Evolutionary conservation across 2,113 vertebrate genomes (phyloP).

Genomic region (Edolisoma coerulescens): DNA sequence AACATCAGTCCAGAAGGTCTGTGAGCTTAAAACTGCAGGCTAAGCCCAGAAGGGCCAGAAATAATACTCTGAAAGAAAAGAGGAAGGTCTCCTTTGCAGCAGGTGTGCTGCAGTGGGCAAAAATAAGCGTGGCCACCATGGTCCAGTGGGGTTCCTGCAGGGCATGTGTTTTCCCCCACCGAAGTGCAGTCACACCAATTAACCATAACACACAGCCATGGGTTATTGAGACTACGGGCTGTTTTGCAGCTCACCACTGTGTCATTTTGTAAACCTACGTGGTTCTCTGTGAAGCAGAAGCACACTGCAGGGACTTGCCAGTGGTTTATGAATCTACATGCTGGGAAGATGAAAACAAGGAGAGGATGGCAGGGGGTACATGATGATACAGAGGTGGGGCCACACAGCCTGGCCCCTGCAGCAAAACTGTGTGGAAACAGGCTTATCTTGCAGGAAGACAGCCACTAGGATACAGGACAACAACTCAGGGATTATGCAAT

Average conservation of each 20-base stretch:
- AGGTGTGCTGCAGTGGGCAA: neutral
- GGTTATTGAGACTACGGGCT: neutral
- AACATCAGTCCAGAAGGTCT: neutral
- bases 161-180: rapidly evolving
- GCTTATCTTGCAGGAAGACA: neutral
- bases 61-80: neutral
- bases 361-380: neutral
- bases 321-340: neutral
- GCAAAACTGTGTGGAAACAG: neutral
- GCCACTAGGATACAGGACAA: neutral
- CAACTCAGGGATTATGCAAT: neutral
- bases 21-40: neutral
- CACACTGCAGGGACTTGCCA: rapidly evolving
- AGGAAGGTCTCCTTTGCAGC: rapidly evolving
- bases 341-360: neutral
- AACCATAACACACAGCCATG: neutral
- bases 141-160: neutral
- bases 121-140: neutral
- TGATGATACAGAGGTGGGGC: rapidly evolving
- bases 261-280: neutral
- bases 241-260: neutral
- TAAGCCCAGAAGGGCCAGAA: neutral
- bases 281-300: neutral
- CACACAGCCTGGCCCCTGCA: neutral
- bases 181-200: neutral